phyloP scores from a whole-genome alignment of 1,140 invertebrate genomes.

The Mylabris phalerata region DNA sequence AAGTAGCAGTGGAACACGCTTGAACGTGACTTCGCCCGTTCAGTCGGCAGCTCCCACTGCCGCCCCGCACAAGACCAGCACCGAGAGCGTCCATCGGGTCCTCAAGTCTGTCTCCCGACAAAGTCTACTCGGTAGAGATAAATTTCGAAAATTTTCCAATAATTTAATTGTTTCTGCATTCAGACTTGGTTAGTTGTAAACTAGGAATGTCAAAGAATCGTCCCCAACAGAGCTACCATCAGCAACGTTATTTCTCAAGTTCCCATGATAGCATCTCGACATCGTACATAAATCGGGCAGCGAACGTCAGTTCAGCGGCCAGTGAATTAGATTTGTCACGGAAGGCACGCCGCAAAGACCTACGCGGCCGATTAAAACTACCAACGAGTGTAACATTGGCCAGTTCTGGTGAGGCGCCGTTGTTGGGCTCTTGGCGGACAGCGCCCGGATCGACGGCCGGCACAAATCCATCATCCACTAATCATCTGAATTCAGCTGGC shows the following conservation, averaged over 20 bases:
- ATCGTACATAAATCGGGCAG: conserved; percentile 57
- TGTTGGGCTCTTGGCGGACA: conserved; percentile 50
- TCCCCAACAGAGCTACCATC: conserved; percentile 31
- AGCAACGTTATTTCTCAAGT: conserved; percentile 56
- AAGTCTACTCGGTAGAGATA: conserved; percentile 36
- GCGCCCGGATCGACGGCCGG: conserved; percentile 53
- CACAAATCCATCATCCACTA: conserved; percentile 52
- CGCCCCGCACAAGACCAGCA: conserved; percentile 34
- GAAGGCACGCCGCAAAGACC: conserved; percentile 56
- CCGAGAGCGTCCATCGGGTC: conserved; percentile 39
- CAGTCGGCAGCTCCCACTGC: conserved; percentile 35
- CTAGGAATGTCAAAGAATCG: conserved; percentile 52
- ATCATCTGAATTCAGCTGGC: conserved; percentile 54
- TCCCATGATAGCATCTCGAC: conserved; percentile 68
- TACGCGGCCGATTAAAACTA: conserved; percentile 59
- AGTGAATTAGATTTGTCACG: conserved; percentile 68
- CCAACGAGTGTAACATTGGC: conserved; percentile 46
- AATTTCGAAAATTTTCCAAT: conserved; percentile 4
- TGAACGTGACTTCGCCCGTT: conserved; percentile 45
- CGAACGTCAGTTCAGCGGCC: conserved; percentile 54
- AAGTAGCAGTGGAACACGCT: conserved; percentile 44
- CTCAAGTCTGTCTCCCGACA: conserved; percentile 46
- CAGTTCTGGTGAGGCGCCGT: conserved; percentile 52
- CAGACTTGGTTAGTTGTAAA: conserved; percentile 60
- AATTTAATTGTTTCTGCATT: background rate